Evolutionary conservation across 2,113 vertebrate species (phyloP), one percentile per base, ranked within the genome.

Genomic region (Halichoeres trimaculatus): DNA sequence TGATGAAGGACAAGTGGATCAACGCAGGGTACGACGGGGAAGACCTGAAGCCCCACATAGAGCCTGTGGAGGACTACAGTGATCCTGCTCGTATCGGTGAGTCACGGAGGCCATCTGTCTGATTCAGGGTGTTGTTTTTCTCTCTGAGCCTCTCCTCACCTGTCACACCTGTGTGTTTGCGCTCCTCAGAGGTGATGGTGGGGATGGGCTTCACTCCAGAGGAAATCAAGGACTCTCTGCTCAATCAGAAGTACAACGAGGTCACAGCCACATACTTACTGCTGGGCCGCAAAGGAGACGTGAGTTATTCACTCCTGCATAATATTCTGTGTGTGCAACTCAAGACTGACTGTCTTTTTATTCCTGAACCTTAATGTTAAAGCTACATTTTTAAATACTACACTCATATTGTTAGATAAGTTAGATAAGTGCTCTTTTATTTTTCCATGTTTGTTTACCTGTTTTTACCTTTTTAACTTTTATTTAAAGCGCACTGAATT

Each of bases 1-100:
- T 98, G 88, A 98, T 98, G 97, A 97, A 97, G 89, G 97, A 98
- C 90, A 97, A 97, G 40, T 98, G 97, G 97, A 97, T 98, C 86
- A 98, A 98, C 78, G 85, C 96, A 6, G 97, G 97, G 57, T 96
- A 94, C 2, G 97, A 98, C 10, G 94, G 91, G 0, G 96, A 98
- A 0, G 96, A 97, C 10, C 72, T 98, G 73, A 96, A 96, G 84
- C 97, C 97, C 19, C 97, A 98, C 74, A 91, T 93, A 10, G 96
- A 98, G 76, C 94, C 94, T 5, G 83, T 80, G 0, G 92, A 93
- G 71, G 91, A 93, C 86, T 93, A 73, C 79, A 93, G 90, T 17
- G 91, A 93, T 62, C 78, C 91, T 1, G 61, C 62, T 53, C 91
- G 91, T 34, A 93, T 93, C 3, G 91, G 91, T 93, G 70, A 86